A percentile compares a stretch with the other conserved stretches of the same genome.
phyloP scores from a whole-genome alignment of 1,140 invertebrate species.

The Medauroidea extradentata region DNA sequence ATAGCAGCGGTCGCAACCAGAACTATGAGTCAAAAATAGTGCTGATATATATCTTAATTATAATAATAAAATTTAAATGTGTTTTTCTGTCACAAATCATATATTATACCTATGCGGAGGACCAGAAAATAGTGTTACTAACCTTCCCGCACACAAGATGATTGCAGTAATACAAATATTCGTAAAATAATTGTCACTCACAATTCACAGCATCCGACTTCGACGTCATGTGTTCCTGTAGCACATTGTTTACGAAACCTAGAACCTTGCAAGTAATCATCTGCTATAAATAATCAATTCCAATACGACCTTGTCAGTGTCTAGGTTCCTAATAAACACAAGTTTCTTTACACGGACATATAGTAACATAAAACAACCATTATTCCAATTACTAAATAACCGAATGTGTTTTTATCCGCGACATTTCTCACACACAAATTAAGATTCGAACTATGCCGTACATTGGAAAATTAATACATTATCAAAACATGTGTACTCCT shows the following conservation, averaged over 20 bases:
- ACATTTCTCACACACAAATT: not conserved
- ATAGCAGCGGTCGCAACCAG: not conserved
- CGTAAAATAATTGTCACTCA: constrained; percentile 6
- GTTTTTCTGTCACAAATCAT: not conserved
- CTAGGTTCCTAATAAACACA: not conserved
- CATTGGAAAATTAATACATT: constrained; percentile 5
- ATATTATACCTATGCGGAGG: not conserved
- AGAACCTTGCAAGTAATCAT: constrained; percentile 13
- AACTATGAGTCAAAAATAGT: not conserved
- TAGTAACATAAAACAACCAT: not conserved
- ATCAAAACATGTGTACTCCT: constrained; percentile 11
- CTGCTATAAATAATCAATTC: constrained; percentile 19
- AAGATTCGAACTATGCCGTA: not conserved
- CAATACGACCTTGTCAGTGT: constrained; percentile 13
- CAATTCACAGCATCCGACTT: constrained; percentile 1
- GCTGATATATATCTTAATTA: not conserved
- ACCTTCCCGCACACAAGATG: not conserved
- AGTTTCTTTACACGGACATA: not conserved
- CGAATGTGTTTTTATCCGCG: constrained; percentile 1
- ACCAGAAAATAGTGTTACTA: not conserved
- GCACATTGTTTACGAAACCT: constrained; percentile 9
- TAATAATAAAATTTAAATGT: not conserved
- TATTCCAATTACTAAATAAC: not conserved
- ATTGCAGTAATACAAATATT: not conserved
- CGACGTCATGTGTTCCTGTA: constrained; percentile 3